Percentiles rank a stretch among this genome's conserved stretches.
Evolutionary conservation across 2,888 invertebrate species (phyloP).

Genomic region (Scaptomyza cyrtandrae): DNA sequence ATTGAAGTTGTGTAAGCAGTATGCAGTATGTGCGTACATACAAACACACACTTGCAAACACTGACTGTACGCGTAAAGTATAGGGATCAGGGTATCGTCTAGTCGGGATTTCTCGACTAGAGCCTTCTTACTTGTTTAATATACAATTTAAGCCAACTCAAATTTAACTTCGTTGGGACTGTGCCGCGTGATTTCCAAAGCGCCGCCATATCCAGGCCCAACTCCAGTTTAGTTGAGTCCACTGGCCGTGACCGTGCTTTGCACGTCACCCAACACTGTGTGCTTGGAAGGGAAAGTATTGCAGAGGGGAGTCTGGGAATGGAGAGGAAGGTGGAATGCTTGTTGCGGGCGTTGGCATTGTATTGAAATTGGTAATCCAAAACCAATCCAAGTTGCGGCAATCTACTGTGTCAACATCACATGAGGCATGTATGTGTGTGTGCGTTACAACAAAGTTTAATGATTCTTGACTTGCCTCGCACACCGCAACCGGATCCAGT

Average conservation of each 20-base stretch:
- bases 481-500: constrained; percentile 57
- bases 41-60: too few species aligned
- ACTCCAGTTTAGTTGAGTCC: constrained; percentile 12
- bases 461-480: constrained; percentile 71
- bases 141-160: too few species aligned
- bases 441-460: constrained; percentile 59
- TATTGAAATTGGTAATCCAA: constrained; percentile 56
- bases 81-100: too few species aligned
- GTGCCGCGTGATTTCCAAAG: constrained; percentile 11
- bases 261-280: constrained; percentile 37
- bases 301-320: neutral
- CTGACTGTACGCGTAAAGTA: too few species aligned
- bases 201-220: constrained; percentile 29
- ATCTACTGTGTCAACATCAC: constrained; percentile 36
- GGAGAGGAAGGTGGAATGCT: constrained; percentile 2
- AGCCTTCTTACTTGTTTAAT: too few species aligned
- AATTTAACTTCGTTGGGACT: neutral
- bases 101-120: too few species aligned
- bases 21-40: too few species aligned
- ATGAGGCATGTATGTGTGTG: constrained; percentile 24
- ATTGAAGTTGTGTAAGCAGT: too few species aligned
- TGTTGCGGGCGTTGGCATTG: constrained; percentile 51
- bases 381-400: constrained; percentile 29
- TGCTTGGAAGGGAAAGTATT: constrained; percentile 56
- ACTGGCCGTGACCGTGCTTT: constrained; percentile 52